These are phyloP conservation scores for Porites australiensis DNA, from an alignment of 64 coral and sea anemone species.

Conservation along the genomic window DNA sequence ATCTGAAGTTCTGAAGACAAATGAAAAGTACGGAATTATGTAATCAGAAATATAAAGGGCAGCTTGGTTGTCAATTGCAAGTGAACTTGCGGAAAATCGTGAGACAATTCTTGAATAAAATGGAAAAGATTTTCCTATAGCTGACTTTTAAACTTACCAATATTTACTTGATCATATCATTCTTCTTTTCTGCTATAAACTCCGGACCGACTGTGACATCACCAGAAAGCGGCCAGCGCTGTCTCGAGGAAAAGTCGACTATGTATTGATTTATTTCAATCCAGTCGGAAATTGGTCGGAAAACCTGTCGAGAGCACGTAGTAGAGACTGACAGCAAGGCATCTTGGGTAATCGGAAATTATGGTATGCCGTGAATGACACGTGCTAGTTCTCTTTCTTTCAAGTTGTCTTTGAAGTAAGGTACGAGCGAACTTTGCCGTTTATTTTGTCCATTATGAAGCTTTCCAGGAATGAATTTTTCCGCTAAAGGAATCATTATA, in stretches of 20 bases:
- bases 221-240: too few species aligned
- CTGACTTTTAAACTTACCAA: too few species aligned
- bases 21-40: too few species aligned
- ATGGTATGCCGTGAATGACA: constrained; percentile 72
- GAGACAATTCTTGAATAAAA: too few species aligned
- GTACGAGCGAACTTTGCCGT: neutral
- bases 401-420: constrained; percentile 81
- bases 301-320: neutral
- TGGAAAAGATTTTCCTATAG: too few species aligned
- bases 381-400: constrained; percentile 89
- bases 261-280: neutral
- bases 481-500: neutral
- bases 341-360: constrained; percentile 76
- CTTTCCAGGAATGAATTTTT: neutral
- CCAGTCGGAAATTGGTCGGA: neutral
- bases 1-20: too few species aligned
- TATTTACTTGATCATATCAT: too few species aligned
- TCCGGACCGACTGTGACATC: too few species aligned
- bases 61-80: too few species aligned
- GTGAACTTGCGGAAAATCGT: too few species aligned
- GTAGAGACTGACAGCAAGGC: neutral
- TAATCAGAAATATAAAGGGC: too few species aligned
- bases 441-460: neutral
- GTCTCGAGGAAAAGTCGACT: neutral
- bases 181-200: too few species aligned